phyloP scores from a whole-genome alignment of 37 sponge, comb jelly and placozoan genomes.

The Aplysina aerophoba region DNA sequence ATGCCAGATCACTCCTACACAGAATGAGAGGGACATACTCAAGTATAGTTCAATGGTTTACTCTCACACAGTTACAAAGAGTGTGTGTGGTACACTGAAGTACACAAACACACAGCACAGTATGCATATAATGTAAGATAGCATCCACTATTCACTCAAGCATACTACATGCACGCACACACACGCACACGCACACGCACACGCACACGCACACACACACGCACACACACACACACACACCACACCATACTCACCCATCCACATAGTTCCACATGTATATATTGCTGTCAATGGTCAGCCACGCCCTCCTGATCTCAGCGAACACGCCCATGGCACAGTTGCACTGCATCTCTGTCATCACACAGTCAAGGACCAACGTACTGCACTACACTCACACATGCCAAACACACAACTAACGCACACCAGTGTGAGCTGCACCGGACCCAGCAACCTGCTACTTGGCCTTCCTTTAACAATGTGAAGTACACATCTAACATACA shows the following conservation, averaged over 20 bases:
- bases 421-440: background rate
- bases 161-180: too few relatives aligned
- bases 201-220: too few relatives aligned
- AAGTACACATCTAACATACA: too few relatives aligned
- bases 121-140: too few relatives aligned
- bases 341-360: slow-evolving; percentile 84
- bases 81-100: background rate
- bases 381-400: background rate
- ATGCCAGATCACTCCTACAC: slow-evolving; percentile 87
- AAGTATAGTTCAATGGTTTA: background rate
- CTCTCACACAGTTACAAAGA: background rate
- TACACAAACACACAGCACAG: too few relatives aligned
- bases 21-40: slow-evolving; percentile 6
- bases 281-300: slow-evolving; percentile 93
- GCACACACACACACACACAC: too few relatives aligned
- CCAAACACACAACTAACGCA: slow-evolving; percentile 1
- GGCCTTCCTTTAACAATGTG: background rate
- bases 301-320: slow-evolving; percentile 89
- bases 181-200: too few relatives aligned
- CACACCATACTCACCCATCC: slow-evolving; percentile 70
- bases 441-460: background rate
- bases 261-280: slow-evolving; percentile 96
- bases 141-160: too few relatives aligned
- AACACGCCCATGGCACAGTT: slow-evolving; percentile 95
- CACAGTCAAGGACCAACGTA: background rate